These are phyloP conservation scores for Drosophila pandora DNA, from an alignment of 1,140 invertebrate genomes.

Conservation along the genomic window DNA sequence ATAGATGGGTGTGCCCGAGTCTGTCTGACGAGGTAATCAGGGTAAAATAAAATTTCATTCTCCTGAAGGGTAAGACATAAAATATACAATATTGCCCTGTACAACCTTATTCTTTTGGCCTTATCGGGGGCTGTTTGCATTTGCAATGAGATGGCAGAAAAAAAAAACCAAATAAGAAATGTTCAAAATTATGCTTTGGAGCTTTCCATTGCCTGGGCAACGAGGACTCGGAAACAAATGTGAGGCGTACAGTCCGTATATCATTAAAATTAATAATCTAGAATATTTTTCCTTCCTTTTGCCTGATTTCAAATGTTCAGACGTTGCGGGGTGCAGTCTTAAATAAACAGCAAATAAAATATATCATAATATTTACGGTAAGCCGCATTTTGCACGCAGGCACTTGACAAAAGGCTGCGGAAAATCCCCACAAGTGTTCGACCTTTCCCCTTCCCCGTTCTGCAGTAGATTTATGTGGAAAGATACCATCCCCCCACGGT, in stretches of 20 bases:
- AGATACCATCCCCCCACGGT: constrained; percentile 13
- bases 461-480: constrained; percentile 5
- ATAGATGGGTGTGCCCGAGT: constrained; percentile 45
- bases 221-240: constrained; percentile 9
- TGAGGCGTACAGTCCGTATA: constrained; percentile 3
- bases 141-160: constrained; percentile 44
- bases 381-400: constrained; percentile 55
- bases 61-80: constrained; percentile 54
- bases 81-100: constrained; percentile 43
- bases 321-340: neutral
- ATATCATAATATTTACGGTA: constrained; percentile 77
- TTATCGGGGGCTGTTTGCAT: constrained; percentile 34
- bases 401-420: constrained; percentile 65
- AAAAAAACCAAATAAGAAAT: neutral
- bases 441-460: neutral
- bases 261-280: constrained; percentile 51
- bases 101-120: constrained; percentile 2
- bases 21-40: constrained; percentile 72
- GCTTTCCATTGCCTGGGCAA: constrained; percentile 31
- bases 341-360: constrained; percentile 60
- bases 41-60: constrained; percentile 71
- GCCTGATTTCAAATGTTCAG: neutral
- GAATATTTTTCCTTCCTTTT: constrained; percentile 10
- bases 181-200: constrained; percentile 26
- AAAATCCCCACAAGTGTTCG: constrained; percentile 72